Evolutionary conservation across 2,888 invertebrate species (phyloP).

Genomic region (Oeneis ivallda): DNA sequence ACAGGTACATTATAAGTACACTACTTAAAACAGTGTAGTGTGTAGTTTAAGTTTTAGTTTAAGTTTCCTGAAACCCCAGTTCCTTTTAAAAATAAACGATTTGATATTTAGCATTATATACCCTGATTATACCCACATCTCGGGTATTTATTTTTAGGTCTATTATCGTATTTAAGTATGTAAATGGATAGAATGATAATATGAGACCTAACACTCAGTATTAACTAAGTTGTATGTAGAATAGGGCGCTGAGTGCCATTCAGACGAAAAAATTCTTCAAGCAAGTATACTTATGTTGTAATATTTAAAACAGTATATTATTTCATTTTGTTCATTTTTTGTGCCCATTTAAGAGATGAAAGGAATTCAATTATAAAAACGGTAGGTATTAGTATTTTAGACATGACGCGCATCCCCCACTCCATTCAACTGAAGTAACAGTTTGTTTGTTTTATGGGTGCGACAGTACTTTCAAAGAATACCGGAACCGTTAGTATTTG

Average conservation of each 20-base stretch:
- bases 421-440: background rate
- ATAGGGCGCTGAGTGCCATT: conserved; percentile 33
- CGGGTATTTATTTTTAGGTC: no score
- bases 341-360: conserved; percentile 18
- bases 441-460: conserved; percentile 6
- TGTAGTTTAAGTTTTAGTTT: no score
- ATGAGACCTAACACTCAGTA: no score
- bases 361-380: conserved; percentile 1
- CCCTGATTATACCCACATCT: no score
- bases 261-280: conserved; percentile 30
- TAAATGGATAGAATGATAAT: no score
- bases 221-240: conserved; percentile 32
- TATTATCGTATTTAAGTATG: background rate
- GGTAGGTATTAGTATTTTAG: background rate
- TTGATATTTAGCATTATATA: no score
- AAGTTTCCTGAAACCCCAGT: no score
- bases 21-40: no score
- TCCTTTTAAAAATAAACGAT: no score
- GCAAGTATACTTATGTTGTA: conserved; percentile 26
- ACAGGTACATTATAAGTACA: no score
- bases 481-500: background rate
- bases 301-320: conserved; percentile 26
- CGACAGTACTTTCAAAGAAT: background rate
- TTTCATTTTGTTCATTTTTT: conserved; percentile 12
- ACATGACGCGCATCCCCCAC: background rate